phyloP scores from a whole-genome alignment of 2,888 invertebrate genomes.

The Polyommatus iphigenia region DNA sequence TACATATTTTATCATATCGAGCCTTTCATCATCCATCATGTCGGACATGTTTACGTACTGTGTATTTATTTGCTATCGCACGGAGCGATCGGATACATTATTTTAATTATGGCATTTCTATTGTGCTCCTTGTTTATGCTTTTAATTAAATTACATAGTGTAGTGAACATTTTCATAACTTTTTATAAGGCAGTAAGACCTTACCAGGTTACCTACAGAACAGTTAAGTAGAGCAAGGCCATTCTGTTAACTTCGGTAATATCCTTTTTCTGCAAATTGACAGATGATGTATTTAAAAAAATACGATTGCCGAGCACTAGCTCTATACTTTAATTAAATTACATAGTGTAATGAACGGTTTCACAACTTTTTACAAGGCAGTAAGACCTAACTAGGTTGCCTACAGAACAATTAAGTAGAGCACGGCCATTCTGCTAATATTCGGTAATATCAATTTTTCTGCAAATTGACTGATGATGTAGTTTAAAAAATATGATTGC shows the following conservation, averaged over 20 bases:
- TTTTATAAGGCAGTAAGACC: neutral
- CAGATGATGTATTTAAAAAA: too few relatives aligned
- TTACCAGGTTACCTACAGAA: neutral
- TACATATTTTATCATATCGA: constrained; percentile 68
- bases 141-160: constrained; percentile 36
- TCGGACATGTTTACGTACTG: constrained; percentile 72
- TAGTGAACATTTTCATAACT: neutral
- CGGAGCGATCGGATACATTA: constrained; percentile 70
- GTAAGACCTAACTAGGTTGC: neutral
- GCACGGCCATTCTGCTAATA: too few relatives aligned
- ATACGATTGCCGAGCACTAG: too few relatives aligned
- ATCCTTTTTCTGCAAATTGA: too few relatives aligned
- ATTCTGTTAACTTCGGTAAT: too few relatives aligned
- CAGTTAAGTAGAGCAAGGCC: too few relatives aligned
- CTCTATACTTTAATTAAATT: constrained; percentile 33
- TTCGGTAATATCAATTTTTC: too few relatives aligned
- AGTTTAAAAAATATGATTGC: too few relatives aligned
- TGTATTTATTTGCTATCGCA: constrained; percentile 71
- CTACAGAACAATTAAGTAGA: too few relatives aligned
- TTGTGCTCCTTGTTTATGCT: constrained; percentile 38
- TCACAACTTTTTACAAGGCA: neutral
- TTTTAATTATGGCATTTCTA: constrained; percentile 57
- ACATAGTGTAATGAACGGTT: neutral
- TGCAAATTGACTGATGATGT: too few relatives aligned
- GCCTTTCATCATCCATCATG: constrained; percentile 73